These are phyloP conservation scores for Bombycilla garrulus DNA, from an alignment of 2,113 vertebrate species.

Conservation along the genomic window DNA sequence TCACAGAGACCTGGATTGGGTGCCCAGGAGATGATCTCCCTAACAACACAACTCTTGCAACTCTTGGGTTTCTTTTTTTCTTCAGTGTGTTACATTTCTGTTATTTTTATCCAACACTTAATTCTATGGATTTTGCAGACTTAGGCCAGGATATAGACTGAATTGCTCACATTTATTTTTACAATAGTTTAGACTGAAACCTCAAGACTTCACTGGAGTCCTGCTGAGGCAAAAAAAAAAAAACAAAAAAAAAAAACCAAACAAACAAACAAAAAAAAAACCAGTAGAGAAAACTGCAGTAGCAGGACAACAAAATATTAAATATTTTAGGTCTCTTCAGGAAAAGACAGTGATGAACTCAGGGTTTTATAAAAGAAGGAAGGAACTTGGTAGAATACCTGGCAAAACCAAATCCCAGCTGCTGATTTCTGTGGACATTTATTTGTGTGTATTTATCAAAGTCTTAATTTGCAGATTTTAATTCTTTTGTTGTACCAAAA, in stretches of 20 bases:
- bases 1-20: neutral
- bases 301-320: neutral
- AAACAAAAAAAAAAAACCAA: neutral
- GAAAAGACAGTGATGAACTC: neutral
- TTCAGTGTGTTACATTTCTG: neutral
- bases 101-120: neutral
- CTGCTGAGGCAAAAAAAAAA: neutral
- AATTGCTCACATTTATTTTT: neutral
- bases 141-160: neutral
- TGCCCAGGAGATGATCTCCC: neutral
- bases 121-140: neutral
- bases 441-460: neutral
- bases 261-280: no score
- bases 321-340: neutral
- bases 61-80: neutral
- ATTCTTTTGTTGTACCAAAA: neutral
- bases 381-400: neutral
- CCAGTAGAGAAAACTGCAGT: neutral
- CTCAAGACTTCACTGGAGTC: neutral
- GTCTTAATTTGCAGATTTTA: neutral
- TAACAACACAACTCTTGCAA: neutral
- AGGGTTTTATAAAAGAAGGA: neutral
- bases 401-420: neutral
- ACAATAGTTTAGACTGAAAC: neutral
- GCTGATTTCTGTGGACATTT: neutral